Percentiles rank a stretch among this genome's conserved stretches.
Conservation (phyloP, 2,888 invertebrate genomes). For the Agonopterix subpropinquella region DNA sequence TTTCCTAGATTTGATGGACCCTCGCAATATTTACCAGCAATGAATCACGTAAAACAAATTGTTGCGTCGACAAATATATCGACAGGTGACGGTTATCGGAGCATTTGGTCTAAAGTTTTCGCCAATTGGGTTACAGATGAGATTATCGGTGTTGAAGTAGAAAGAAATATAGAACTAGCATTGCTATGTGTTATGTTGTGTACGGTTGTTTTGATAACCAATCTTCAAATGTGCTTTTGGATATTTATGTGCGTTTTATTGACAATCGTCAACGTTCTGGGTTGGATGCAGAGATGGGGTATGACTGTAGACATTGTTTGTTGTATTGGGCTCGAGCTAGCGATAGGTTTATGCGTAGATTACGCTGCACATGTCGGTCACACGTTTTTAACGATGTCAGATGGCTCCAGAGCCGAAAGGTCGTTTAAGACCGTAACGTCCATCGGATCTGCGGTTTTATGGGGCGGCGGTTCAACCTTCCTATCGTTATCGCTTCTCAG, state of each 20-base stretch:
- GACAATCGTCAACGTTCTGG: constrained; percentile 84
- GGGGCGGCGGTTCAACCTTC: constrained; percentile 86
- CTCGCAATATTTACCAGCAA: constrained; percentile 82
- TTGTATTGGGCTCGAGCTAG: constrained; percentile 86
- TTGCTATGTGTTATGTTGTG: constrained; percentile 87
- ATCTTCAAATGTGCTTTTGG: constrained; percentile 85
- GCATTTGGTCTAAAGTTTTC: constrained; percentile 83
- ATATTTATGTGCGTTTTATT: constrained; percentile 84
- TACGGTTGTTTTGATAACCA: constrained; percentile 83
- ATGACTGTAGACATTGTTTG: constrained; percentile 88
- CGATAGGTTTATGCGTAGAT: constrained; percentile 89
- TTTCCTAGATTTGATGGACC: constrained; percentile 78
- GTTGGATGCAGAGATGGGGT: constrained; percentile 88
- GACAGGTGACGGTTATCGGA: constrained; percentile 77
- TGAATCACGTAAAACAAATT: constrained; percentile 78
- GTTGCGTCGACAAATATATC: constrained; percentile 75
- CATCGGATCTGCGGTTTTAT: constrained; percentile 85
- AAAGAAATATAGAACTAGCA: constrained; percentile 84
- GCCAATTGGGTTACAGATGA: constrained; percentile 87
- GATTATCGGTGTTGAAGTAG: constrained; percentile 83
- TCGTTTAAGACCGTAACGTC: constrained; percentile 79
- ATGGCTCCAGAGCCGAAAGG: constrained; percentile 72
- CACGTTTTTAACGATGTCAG: constrained; percentile 80
- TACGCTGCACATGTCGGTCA: constrained; percentile 90
- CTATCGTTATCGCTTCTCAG: constrained; percentile 82